phyloP scores from a whole-genome alignment of 1,140 invertebrate genomes.

The Leptonema lineaticorne region DNA sequence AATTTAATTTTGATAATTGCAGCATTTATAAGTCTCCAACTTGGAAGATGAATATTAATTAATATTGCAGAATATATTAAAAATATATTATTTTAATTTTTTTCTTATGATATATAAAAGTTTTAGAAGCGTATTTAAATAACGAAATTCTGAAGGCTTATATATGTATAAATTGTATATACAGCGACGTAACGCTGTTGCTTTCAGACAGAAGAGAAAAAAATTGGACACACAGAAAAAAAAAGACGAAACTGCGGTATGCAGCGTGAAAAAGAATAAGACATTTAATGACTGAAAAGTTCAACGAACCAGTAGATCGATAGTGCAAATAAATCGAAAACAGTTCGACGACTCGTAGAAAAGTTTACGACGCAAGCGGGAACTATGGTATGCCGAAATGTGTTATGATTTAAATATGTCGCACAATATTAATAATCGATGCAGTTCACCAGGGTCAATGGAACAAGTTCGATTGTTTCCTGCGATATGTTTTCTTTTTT shows the following conservation, averaged over 20 bases:
- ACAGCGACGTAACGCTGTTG: no score
- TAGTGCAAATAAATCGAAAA: background rate
- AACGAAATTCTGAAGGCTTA: no score
- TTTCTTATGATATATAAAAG: no score
- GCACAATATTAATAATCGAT: background rate
- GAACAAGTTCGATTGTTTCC: conserved; percentile 4
- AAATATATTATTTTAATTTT: no score
- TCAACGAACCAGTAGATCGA: background rate
- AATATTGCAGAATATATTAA: no score
- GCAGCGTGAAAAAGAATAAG: background rate
- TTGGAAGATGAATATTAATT: no score
- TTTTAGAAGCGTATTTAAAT: no score
- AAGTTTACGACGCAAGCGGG: background rate
- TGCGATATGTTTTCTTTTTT: no score
- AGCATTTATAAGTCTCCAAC: no score
- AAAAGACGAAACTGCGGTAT: background rate
- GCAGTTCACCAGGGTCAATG: conserved; percentile 1
- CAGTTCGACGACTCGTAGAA: background rate
- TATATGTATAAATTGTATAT: no score
- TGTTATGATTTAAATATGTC: background rate
- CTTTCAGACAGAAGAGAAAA: no score
- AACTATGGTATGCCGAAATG: background rate
- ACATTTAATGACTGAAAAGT: background rate
- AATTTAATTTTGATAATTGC: no score
- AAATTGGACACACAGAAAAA: background rate